Conservation (phyloP, 1,140 invertebrate species). For the Macrobrachium rosenbergii region DNA sequence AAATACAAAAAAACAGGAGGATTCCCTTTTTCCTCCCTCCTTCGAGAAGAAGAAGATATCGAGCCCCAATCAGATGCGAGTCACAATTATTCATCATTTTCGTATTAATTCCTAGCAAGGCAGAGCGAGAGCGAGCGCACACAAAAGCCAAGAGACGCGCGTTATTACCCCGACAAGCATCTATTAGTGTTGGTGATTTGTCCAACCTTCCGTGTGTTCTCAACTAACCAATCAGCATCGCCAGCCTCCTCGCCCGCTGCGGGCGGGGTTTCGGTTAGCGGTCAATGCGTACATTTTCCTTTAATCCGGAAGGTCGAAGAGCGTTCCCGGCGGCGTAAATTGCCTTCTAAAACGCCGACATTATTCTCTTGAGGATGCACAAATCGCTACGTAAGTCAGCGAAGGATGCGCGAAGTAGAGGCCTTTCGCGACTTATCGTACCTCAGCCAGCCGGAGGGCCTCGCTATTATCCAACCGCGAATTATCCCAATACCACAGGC, state of each 20-base stretch:
- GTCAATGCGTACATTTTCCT: not conserved
- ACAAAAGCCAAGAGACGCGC: slow-evolving; percentile 37
- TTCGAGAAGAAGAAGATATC: not conserved
- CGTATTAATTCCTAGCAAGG: slow-evolving; percentile 29
- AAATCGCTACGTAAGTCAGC: not conserved
- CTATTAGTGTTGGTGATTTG: slow-evolving; percentile 54
- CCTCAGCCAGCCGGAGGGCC: slow-evolving; percentile 34
- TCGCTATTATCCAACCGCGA: slow-evolving; percentile 64
- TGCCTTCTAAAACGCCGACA: no score
- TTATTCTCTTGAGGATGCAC: not conserved
- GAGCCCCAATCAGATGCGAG: not conserved
- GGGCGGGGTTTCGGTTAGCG: not conserved
- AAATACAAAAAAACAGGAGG: no score
- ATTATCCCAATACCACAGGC: slow-evolving; percentile 64
- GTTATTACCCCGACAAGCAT: slow-evolving; percentile 60
- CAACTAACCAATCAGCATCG: slow-evolving; percentile 51
- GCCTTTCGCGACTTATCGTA: slow-evolving; percentile 11
- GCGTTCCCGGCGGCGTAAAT: no score
- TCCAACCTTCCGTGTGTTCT: slow-evolving; percentile 59
- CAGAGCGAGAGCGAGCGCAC: not conserved
- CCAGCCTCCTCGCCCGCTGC: not conserved
- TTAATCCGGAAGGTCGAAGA: no score
- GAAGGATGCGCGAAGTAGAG: not conserved
- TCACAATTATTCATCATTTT: slow-evolving; percentile 30
- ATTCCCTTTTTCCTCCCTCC: not conserved